phyloP scores from a whole-genome alignment of 2,888 invertebrate species.

The Erpobdella octoculata region DNA sequence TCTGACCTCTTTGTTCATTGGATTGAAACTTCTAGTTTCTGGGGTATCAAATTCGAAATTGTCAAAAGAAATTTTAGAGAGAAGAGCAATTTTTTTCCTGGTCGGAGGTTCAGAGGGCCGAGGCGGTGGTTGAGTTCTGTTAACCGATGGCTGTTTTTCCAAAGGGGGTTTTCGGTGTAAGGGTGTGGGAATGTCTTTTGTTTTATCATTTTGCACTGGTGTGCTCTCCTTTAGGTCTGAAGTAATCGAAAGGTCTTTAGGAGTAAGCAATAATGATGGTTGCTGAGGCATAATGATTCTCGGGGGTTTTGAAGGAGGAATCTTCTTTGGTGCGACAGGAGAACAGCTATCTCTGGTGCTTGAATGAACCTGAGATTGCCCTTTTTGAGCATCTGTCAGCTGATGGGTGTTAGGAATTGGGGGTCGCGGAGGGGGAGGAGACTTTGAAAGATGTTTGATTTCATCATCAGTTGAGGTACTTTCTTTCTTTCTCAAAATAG shows the following conservation, averaged over 20 bases:
- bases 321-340: not conserved
- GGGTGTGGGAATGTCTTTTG: no score
- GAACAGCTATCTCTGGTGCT: not conserved
- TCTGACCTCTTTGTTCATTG: no score
- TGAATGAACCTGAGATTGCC: not conserved
- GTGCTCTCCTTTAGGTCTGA: no score
- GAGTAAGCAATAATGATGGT: not conserved
- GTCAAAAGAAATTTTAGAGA: not conserved
- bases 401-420: not conserved
- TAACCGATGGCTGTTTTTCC: no score
- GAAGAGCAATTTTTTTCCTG: not conserved
- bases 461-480: no score
- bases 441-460: not conserved
- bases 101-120: constrained; percentile 10
- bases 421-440: constrained; percentile 9
- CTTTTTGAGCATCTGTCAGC: not conserved
- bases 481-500: no score
- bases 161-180: no score
- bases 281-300: not conserved
- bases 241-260: not conserved
- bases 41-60: not conserved
- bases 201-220: no score
- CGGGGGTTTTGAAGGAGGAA: not conserved
- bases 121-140: not conserved
- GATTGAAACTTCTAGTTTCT: no score